These are phyloP conservation scores for Onchidella celtica DNA, from an alignment of 2,888 invertebrate species.

Conservation along the genomic window DNA sequence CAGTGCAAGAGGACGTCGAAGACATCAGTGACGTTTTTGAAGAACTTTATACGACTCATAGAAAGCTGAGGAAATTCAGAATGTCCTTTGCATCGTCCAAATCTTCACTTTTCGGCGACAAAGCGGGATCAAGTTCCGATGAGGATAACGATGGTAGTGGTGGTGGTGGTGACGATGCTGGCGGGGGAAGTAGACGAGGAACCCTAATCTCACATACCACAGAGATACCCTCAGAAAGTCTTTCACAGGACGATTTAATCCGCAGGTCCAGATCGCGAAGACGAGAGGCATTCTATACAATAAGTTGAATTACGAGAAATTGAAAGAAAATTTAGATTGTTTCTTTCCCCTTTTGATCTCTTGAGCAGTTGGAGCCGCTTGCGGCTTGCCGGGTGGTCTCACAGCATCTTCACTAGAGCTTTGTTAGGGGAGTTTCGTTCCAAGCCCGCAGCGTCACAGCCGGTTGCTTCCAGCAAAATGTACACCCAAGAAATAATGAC, in stretches of 20 bases:
- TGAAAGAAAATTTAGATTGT: too few species aligned
- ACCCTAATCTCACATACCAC: neutral
- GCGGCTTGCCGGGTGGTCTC: too few species aligned
- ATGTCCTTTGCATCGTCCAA: neutral
- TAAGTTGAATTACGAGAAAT: neutral
- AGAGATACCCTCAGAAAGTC: neutral
- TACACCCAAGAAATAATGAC: too few species aligned
- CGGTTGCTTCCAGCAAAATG: too few species aligned
- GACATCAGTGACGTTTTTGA: slow-evolving; percentile 86
- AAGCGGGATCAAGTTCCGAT: slow-evolving; percentile 7
- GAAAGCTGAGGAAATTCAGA: slow-evolving; percentile 25
- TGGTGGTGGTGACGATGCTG: neutral
- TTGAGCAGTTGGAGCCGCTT: too few species aligned
- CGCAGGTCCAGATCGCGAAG: slow-evolving; percentile 12
- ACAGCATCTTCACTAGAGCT: too few species aligned
- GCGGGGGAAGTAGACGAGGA: neutral
- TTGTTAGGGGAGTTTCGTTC: too few species aligned
- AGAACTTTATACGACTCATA: slow-evolving; percentile 60
- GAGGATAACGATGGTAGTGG: slow-evolving; percentile 6
- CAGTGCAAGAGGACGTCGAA: slow-evolving; percentile 90
- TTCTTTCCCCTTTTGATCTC: too few species aligned
- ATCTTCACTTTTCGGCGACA: slow-evolving; percentile 6
- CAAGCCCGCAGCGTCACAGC: too few species aligned
- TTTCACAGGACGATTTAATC: neutral
- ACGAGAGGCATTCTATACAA: slow-evolving; percentile 31